These are phyloP conservation scores for Adelphocoris suturalis DNA, from an alignment of 2,888 invertebrate genomes.

Conservation along the genomic window DNA sequence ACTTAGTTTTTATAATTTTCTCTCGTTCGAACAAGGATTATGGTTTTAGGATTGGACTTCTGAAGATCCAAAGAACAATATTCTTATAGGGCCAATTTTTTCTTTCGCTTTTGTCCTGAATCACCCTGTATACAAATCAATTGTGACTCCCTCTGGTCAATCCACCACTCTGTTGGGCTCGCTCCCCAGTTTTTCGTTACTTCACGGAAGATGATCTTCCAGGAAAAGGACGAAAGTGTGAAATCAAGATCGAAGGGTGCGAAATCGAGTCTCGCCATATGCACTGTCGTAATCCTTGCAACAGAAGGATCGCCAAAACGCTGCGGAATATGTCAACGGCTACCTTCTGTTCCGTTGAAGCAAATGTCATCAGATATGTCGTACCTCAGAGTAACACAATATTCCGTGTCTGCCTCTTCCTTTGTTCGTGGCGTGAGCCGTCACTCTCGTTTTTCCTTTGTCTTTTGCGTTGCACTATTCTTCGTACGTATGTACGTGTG, in stretches of 20 bases:
- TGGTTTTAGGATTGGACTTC: too few relatives aligned
- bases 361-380: constrained; percentile 31
- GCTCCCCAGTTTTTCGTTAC: too few relatives aligned
- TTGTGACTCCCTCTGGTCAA: too few relatives aligned
- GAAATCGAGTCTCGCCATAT: background rate
- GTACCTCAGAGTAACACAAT: background rate
- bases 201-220: too few relatives aligned
- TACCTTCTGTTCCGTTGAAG: background rate
- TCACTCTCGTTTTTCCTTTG: background rate
- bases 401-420: background rate
- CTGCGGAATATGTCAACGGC: background rate
- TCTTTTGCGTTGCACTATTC: background rate
- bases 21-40: too few relatives aligned
- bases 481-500: background rate
- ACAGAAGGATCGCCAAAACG: constrained; percentile 5
- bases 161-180: too few relatives aligned
- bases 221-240: too few relatives aligned
- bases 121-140: too few relatives aligned
- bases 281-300: constrained; percentile 16
- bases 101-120: too few relatives aligned
- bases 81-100: too few relatives aligned
- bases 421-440: background rate
- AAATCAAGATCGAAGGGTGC: background rate
- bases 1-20: too few relatives aligned
- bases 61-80: too few relatives aligned